Percentiles rank a stretch among this genome's conserved stretches.
Conservation (phyloP, 2,797 vertebrate species). For the Telmatherina bonti region DNA sequence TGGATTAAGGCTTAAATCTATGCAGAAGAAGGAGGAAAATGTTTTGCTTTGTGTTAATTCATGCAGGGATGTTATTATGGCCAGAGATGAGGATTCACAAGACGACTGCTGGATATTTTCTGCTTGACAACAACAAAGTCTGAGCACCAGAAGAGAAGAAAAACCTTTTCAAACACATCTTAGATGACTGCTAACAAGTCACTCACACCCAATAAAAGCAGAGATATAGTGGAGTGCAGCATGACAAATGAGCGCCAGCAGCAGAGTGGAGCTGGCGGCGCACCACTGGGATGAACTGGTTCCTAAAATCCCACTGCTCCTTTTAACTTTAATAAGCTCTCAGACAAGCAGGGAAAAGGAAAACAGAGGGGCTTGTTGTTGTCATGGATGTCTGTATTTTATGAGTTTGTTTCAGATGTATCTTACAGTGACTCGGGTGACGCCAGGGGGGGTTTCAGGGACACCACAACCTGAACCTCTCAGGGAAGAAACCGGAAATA, state of each 20-base stretch:
- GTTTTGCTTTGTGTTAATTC: background rate
- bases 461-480: background rate
- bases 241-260: slow-evolving; percentile 52
- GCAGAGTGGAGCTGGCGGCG: slow-evolving; percentile 36
- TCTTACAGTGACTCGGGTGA: slow-evolving; percentile 33
- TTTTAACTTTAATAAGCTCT: slow-evolving; percentile 44
- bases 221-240: slow-evolving; percentile 55
- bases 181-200: slow-evolving; percentile 62
- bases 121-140: slow-evolving; percentile 46
- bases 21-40: background rate
- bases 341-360: slow-evolving; percentile 26
- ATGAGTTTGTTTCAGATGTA: slow-evolving; percentile 47
- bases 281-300: slow-evolving; percentile 6
- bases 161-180: slow-evolving; percentile 49
- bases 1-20: too few species aligned
- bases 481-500: background rate
- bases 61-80: background rate
- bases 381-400: slow-evolving; percentile 40
- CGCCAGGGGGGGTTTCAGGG: slow-evolving; percentile 54
- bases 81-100: background rate
- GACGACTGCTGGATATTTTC: slow-evolving; percentile 15
- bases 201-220: slow-evolving; percentile 69
- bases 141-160: slow-evolving; percentile 13
- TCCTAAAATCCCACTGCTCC: slow-evolving; percentile 28
- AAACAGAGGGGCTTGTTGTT: slow-evolving; percentile 30